Evolutionary conservation across 2,888 invertebrate genomes (phyloP).

Genomic region (Formica aserva): DNA sequence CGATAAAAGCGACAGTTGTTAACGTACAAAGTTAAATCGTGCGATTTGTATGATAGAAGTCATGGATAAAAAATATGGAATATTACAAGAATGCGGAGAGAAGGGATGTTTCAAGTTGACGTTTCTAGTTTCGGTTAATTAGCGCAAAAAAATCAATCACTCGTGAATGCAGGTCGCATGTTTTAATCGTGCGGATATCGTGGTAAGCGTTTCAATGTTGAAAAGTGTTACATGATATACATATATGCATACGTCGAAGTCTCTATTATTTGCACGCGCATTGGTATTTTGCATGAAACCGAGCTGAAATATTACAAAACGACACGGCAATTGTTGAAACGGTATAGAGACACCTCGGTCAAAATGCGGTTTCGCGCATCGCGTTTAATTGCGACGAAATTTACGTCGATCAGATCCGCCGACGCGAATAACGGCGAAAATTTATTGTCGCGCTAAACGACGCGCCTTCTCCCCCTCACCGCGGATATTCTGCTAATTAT

Average conservation of each 20-base stretch:
- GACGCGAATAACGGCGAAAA: slow-evolving; percentile 49
- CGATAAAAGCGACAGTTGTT: not conserved
- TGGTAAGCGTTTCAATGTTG: not conserved
- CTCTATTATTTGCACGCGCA: slow-evolving; percentile 17
- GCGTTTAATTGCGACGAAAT: slow-evolving; percentile 50
- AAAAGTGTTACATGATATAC: slow-evolving; percentile 16
- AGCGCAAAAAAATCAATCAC: not conserved
- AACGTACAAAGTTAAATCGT: not conserved
- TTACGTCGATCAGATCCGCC: slow-evolving; percentile 49
- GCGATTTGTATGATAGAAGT: not conserved
- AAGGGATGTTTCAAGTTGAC: not conserved
- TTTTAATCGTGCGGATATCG: slow-evolving; percentile 23
- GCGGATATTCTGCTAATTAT: slow-evolving; percentile 47
- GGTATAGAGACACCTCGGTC: slow-evolving; percentile 21
- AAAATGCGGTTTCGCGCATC: slow-evolving; percentile 39
- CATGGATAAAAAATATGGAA: not conserved
- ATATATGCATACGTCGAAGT: not conserved
- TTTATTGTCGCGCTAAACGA: slow-evolving; percentile 51
- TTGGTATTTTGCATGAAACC: slow-evolving; percentile 2
- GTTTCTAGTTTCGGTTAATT: not conserved
- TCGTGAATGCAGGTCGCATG: slow-evolving; percentile 4
- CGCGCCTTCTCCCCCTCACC: not conserved
- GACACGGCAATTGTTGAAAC: slow-evolving; percentile 53
- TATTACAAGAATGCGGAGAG: not conserved
- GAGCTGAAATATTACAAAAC: slow-evolving; percentile 56